phyloP scores from a whole-genome alignment of 1,140 invertebrate species.

The Drosophila insularis region DNA sequence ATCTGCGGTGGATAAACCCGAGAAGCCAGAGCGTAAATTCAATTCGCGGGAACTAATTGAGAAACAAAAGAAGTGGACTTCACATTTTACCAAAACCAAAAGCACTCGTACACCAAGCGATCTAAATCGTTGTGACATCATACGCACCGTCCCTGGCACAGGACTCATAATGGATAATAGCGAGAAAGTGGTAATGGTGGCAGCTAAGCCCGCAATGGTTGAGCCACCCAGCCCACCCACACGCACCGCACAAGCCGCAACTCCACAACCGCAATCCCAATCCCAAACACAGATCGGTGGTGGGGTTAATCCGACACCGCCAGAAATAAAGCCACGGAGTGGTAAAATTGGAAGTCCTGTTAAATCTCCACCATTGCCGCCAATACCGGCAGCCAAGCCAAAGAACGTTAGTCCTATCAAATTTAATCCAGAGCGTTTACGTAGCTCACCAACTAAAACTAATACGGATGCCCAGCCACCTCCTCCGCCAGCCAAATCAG shows the following conservation, averaged over 20 bases:
- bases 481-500: conserved; percentile 75
- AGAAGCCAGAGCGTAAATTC: conserved; percentile 91
- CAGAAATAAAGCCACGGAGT: conserved; percentile 77
- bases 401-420: conserved; percentile 75
- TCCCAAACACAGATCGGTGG: neutral
- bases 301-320: conserved; percentile 35
- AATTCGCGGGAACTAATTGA: conserved; percentile 93
- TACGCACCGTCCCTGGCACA: conserved; percentile 78
- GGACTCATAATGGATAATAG: conserved; percentile 67
- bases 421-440: conserved; percentile 61
- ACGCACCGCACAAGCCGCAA: conserved; percentile 34
- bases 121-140: conserved; percentile 84
- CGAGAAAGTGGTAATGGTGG: conserved; percentile 30
- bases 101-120: conserved; percentile 86
- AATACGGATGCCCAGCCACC: conserved; percentile 65
- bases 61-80: conserved; percentile 95
- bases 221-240: conserved; percentile 52
- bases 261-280: neutral
- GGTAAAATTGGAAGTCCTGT: conserved; percentile 79
- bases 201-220: conserved; percentile 40
- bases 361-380: conserved; percentile 76
- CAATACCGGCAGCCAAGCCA: conserved; percentile 79
- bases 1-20: conserved; percentile 84
- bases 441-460: conserved; percentile 70
- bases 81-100: conserved; percentile 91